Percentiles rank a stretch among this genome's conserved stretches.
phyloP scores from a whole-genome alignment of 2,113 vertebrate genomes.

The Elephas maximus region DNA sequence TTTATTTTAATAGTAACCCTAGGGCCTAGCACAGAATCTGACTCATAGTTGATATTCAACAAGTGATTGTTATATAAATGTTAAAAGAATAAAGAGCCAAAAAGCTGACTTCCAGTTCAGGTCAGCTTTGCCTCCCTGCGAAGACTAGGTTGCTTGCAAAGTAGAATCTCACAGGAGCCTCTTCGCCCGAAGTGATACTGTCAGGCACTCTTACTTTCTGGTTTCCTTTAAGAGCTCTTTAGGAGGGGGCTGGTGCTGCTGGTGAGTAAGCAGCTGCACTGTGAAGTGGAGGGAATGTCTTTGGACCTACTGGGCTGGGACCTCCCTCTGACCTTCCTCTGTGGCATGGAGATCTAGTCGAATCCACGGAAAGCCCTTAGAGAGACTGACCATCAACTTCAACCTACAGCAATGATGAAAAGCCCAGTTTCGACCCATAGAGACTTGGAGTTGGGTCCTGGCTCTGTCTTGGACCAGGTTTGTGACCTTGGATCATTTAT shows the following conservation, averaged over 20 bases:
- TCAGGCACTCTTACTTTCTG: background rate
- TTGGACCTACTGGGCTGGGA: background rate
- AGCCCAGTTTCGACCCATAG: background rate
- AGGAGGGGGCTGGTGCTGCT: background rate
- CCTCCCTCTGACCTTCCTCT: background rate
- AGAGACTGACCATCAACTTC: background rate
- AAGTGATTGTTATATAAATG: background rate
- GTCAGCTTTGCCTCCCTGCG: background rate
- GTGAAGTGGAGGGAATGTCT: background rate
- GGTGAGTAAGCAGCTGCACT: background rate
- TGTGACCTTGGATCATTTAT: background rate
- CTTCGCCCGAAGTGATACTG: background rate
- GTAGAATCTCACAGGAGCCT: background rate
- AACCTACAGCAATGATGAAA: background rate
- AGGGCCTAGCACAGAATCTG: background rate
- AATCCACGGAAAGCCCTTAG: background rate
- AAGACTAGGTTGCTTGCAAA: background rate
- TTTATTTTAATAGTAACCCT: background rate
- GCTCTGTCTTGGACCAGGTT: background rate
- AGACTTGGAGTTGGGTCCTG: background rate
- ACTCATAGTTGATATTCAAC: background rate
- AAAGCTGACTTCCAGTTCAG: background rate
- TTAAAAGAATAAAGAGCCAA: background rate
- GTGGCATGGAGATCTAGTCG: background rate
- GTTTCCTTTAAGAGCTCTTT: background rate